Evolutionary conservation across 2,888 invertebrate genomes (phyloP).

Genomic region (Xylota segnis): DNA sequence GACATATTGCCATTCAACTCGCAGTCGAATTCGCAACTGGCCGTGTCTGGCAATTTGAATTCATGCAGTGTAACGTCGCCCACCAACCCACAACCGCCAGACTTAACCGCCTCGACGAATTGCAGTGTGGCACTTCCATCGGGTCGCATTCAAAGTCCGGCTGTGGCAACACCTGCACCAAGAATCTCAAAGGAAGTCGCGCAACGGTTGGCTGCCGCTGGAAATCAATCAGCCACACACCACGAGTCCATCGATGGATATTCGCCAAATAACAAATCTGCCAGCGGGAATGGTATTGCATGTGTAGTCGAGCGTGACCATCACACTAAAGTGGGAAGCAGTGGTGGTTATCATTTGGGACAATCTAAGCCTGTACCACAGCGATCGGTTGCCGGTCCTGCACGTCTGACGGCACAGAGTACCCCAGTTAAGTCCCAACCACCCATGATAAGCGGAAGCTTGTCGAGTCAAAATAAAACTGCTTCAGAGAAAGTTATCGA

Average conservation of each 20-base stretch:
- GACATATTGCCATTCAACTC: constrained; percentile 83
- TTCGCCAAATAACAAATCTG: constrained; percentile 64
- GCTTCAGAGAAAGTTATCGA: constrained; percentile 41
- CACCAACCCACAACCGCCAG: constrained; percentile 61
- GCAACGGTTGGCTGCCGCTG: constrained; percentile 79
- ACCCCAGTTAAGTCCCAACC: constrained; percentile 87
- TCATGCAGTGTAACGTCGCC: constrained; percentile 78
- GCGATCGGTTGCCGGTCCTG: constrained; percentile 85
- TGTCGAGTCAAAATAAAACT: constrained; percentile 78
- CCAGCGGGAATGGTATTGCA: constrained; percentile 45
- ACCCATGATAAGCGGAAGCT: constrained; percentile 86
- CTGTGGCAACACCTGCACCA: constrained; percentile 83
- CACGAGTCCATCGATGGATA: constrained; percentile 59
- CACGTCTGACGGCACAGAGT: constrained; percentile 87
- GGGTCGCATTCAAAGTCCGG: constrained; percentile 82
- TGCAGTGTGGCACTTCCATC: constrained; percentile 76
- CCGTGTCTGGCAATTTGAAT: constrained; percentile 73
- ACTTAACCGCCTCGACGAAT: constrained; percentile 74
- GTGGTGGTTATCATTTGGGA: constrained; percentile 53
- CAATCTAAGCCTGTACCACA: constrained; percentile 81
- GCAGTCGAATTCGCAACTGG: constrained; percentile 78
- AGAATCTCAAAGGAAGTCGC: constrained; percentile 84
- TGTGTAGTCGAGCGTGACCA: constrained; percentile 65
- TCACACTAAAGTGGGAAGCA: constrained; percentile 52
- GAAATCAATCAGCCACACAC: constrained; percentile 67